Conservation (phyloP, 1,140 invertebrate species). For the Eufriesea mexicana region DNA sequence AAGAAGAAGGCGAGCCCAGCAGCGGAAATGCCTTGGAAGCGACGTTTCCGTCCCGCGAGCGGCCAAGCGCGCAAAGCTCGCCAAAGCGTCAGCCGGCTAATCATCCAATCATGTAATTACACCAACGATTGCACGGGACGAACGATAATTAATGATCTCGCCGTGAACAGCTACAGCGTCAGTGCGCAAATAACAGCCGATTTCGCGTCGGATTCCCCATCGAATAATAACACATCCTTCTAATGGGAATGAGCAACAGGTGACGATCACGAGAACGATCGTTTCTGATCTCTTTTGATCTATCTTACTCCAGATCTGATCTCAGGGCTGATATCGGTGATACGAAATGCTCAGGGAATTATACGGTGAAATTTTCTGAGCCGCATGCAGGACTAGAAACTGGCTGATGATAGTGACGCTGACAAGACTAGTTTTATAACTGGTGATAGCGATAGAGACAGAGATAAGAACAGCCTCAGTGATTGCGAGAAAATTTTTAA, state of each 20-base stretch:
- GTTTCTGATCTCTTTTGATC: neutral
- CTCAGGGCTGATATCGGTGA: no score
- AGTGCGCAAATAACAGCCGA: conserved; percentile 10
- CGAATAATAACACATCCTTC: conserved; percentile 45
- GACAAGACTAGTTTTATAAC: no score
- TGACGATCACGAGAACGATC: neutral
- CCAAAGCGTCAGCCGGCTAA: conserved; percentile 60
- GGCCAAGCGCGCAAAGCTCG: conserved; percentile 2
- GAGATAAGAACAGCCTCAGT: no score
- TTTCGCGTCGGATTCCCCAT: conserved; percentile 49
- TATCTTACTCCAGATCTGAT: no score
- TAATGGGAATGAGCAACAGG: conserved; percentile 35
- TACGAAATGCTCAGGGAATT: no score
- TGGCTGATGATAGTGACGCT: no score
- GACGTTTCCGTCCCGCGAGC: conserved; percentile 9
- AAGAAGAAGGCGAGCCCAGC: conserved; percentile 10
- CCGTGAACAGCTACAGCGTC: neutral
- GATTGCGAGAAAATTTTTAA: no score
- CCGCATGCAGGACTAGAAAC: no score
- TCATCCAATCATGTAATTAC: conserved; percentile 73
- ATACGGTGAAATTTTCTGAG: no score
- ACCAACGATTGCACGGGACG: conserved; percentile 49
- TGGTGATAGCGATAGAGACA: no score
- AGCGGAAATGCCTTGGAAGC: conserved; percentile 54
- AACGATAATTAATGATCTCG: conserved; percentile 68